Conservation (phyloP, 1,140 invertebrate species). For the Drosophila lacertosa region DNA sequence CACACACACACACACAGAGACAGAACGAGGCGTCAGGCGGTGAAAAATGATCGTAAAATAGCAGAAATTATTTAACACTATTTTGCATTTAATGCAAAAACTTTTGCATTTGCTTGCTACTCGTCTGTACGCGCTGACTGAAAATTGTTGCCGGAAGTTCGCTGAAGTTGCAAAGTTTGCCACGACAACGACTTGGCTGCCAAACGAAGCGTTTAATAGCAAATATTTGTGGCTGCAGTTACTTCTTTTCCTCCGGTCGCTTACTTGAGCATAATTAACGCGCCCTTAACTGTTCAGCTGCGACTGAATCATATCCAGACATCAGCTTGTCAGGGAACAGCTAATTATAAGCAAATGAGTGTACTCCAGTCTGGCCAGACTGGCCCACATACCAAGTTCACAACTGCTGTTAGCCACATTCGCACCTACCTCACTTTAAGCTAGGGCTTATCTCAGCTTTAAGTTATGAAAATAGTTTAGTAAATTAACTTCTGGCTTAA, state of each 20-base stretch:
- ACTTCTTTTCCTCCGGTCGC: neutral
- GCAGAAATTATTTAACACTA: conserved; percentile 78
- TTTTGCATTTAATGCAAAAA: conserved; percentile 80
- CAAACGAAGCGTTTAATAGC: conserved; percentile 70
- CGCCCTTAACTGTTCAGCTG: neutral
- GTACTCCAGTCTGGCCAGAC: too few relatives aligned
- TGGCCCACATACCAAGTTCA: too few relatives aligned
- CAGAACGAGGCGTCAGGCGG: conserved; percentile 27
- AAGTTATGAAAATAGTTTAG: neutral
- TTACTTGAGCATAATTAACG: conserved; percentile 18
- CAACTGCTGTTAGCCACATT: too few relatives aligned
- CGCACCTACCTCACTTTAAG: too few relatives aligned
- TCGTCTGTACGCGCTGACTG: conserved; percentile 38
- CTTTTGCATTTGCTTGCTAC: conserved; percentile 43
- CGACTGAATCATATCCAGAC: too few relatives aligned
- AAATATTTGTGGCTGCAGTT: conserved; percentile 42
- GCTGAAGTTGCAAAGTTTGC: conserved; percentile 66
- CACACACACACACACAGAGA: conserved; percentile 37
- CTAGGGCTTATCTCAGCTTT: too few relatives aligned
- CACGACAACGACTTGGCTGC: conserved; percentile 41
- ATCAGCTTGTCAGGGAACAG: too few relatives aligned
- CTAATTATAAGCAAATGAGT: too few relatives aligned
- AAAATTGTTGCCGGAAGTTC: conserved; percentile 73
- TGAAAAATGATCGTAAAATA: conserved; percentile 73
- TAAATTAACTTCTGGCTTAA: too few relatives aligned